These are phyloP conservation scores for Cydia pomonella DNA, from an alignment of 1,140 invertebrate species.

Conservation along the genomic window DNA sequence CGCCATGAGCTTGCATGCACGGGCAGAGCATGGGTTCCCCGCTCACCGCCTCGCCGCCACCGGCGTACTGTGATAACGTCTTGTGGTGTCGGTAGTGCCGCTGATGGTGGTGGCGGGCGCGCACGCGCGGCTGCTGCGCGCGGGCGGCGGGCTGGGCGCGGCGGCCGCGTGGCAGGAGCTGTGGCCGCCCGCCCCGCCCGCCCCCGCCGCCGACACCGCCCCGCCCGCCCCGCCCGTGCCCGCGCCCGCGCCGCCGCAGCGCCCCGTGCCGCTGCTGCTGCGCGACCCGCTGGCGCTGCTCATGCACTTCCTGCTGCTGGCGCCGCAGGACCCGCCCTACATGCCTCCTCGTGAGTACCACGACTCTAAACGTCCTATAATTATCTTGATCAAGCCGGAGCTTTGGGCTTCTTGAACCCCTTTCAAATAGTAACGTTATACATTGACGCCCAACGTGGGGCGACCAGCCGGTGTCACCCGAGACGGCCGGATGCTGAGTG, in stretches of 20 bases:
- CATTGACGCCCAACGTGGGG: too few relatives aligned
- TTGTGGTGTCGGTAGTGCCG: constrained; percentile 88
- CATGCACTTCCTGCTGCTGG: constrained; percentile 86
- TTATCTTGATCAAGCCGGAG: neutral
- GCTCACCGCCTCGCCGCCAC: too few relatives aligned
- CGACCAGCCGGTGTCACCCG: too few relatives aligned
- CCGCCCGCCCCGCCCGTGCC: constrained; percentile 49
- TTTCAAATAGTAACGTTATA: too few relatives aligned
- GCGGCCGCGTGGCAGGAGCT: constrained; percentile 45
- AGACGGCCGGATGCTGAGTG: too few relatives aligned
- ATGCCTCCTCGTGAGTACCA: constrained; percentile 89
- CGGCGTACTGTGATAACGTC: too few relatives aligned
- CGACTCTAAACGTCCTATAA: too few relatives aligned
- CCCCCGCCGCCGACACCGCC: constrained; percentile 57
- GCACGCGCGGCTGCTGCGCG: constrained; percentile 87
- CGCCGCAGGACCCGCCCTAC: constrained; percentile 69
- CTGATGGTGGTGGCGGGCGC: constrained; percentile 93
- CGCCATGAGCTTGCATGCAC: too few relatives aligned
- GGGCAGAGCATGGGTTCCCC: too few relatives aligned
- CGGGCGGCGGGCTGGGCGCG: constrained; percentile 72
- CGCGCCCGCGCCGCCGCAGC: constrained; percentile 76
- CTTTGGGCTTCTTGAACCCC: too few relatives aligned
- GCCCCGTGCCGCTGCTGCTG: constrained; percentile 91
- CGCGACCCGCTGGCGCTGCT: constrained; percentile 92
- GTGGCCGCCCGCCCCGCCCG: constrained; percentile 56